Conservation (phyloP, 2,113 vertebrate species). For the Festucalex cinctus region DNA sequence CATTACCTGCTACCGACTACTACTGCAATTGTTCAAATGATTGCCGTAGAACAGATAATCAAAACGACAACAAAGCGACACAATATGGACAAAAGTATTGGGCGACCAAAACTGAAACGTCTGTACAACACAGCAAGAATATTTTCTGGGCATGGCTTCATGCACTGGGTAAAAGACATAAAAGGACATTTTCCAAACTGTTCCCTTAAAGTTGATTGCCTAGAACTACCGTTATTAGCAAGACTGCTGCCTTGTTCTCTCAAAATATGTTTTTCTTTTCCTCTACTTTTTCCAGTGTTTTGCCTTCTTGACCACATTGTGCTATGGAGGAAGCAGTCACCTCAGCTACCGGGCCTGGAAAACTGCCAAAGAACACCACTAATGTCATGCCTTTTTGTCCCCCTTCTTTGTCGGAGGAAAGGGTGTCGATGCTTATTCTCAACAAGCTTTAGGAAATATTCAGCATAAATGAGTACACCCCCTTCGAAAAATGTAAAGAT, state of each 20-base stretch:
- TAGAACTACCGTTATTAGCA: neutral
- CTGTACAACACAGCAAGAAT: neutral
- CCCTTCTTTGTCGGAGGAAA: neutral
- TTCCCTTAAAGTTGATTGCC: no score
- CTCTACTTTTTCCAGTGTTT: constrained; percentile 77
- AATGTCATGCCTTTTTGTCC: neutral
- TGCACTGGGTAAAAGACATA: no score
- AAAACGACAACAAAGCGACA: no score
- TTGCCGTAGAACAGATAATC: no score
- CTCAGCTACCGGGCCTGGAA: constrained; percentile 85
- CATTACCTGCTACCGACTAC: no score
- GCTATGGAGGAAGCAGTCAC: constrained; percentile 82
- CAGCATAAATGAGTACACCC: no score
- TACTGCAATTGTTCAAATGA: no score
- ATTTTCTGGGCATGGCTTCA: neutral
- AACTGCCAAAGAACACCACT: constrained; percentile 65
- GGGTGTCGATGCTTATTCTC: no score
- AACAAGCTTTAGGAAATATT: no score
- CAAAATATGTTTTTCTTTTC: constrained; percentile 1
- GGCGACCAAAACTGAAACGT: neutral
- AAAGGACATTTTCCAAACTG: no score
- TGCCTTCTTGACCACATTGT: constrained; percentile 84
- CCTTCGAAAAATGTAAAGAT: no score
- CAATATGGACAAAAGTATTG: neutral
- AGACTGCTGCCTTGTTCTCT: neutral